Conservation (phyloP, 2,797 vertebrate genomes). For the Rhinatrema bivittatum region DNA sequence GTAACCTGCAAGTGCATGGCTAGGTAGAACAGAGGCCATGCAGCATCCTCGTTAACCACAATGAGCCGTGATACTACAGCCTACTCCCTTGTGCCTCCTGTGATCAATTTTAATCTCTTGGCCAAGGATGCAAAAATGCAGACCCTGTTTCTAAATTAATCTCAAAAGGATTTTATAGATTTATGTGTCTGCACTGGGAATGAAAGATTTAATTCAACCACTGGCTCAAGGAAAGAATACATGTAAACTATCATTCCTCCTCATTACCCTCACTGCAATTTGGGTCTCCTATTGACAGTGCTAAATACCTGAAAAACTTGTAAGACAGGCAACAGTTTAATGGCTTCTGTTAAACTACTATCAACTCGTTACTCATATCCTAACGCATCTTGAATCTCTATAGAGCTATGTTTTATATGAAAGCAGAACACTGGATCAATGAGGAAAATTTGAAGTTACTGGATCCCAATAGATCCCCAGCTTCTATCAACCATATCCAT, state of each 20-base stretch:
- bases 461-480: slow-evolving; percentile 15
- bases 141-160: slow-evolving; percentile 41
- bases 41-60: slow-evolving; percentile 47
- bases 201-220: slow-evolving; percentile 1
- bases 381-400: slow-evolving; percentile 1
- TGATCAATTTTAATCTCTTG: slow-evolving; percentile 68
- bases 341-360: slow-evolving; percentile 2
- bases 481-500: slow-evolving; percentile 35
- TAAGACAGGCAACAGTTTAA: slow-evolving; percentile 2
- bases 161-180: slow-evolving; percentile 52
- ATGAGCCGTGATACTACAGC: slow-evolving; percentile 43
- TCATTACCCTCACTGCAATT: slow-evolving; percentile 20
- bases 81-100: slow-evolving; percentile 44
- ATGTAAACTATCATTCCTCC: slow-evolving; percentile 32
- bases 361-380: slow-evolving; percentile 3
- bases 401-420: slow-evolving; percentile 19
- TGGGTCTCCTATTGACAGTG: slow-evolving; percentile 18
- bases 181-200: slow-evolving; percentile 29
- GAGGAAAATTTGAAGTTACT: slow-evolving; percentile 47
- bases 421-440: slow-evolving; percentile 40
- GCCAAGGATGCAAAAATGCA: slow-evolving; percentile 46
- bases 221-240: slow-evolving; percentile 9
- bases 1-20: slow-evolving; percentile 39
- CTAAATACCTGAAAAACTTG: slow-evolving; percentile 24
- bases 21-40: slow-evolving; percentile 42